A percentile compares a stretch with the other conserved stretches of the same genome.
Evolutionary conservation across 2,113 vertebrate genomes (phyloP).

Genomic region (Alligator mississippiensis): DNA sequence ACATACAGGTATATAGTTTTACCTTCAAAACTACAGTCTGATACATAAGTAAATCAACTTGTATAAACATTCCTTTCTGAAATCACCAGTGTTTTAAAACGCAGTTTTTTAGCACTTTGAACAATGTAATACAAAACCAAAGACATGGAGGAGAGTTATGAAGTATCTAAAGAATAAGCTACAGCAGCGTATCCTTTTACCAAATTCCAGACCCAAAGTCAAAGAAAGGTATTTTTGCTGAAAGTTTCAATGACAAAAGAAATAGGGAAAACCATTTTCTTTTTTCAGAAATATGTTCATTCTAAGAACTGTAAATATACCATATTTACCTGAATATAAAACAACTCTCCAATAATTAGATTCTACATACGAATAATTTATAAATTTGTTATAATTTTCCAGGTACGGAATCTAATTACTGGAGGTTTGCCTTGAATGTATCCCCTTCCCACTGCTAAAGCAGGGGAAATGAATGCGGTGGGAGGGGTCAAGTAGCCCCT

Average conservation of each 20-base stretch:
- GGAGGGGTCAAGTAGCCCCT: too few species aligned
- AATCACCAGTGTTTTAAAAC: background rate
- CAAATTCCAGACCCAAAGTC: background rate
- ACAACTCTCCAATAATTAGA: too few species aligned
- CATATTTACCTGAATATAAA: background rate
- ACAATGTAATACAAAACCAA: background rate
- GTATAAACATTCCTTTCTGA: background rate
- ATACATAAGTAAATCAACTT: conserved; percentile 13
- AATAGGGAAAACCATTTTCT: conserved; percentile 15
- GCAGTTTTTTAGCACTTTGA: background rate
- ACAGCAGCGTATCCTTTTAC: background rate
- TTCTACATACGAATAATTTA: too few species aligned
- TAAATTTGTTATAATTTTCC: too few species aligned
- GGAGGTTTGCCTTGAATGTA: too few species aligned
- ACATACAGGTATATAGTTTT: background rate
- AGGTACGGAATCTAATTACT: too few species aligned
- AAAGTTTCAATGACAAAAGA: conserved; percentile 27
- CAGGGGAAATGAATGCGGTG: too few species aligned
- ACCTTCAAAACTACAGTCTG: background rate
- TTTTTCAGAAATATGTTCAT: background rate
- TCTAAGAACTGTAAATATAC: background rate
- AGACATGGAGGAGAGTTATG: background rate
- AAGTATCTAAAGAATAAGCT: background rate
- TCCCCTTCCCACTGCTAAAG: too few species aligned
- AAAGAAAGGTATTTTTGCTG: conserved; percentile 31